Percentiles rank a stretch among this genome's conserved stretches.
phyloP scores from a whole-genome alignment of 64 coral and sea anemone genomes.

The Pocillopora damicornis region DNA sequence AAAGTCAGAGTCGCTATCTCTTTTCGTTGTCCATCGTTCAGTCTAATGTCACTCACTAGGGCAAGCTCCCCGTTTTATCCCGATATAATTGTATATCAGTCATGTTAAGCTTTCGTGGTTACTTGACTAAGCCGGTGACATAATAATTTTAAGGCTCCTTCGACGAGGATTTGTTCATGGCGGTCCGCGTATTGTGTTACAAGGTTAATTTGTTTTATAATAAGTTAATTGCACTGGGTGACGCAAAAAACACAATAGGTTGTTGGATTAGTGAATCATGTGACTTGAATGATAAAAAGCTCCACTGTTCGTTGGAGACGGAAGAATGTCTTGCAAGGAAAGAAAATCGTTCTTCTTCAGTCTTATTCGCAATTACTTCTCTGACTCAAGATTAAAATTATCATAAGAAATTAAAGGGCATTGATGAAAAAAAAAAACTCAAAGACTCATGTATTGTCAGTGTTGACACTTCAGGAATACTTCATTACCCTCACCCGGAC shows the following conservation, averaged over 20 bases:
- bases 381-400: too few species aligned
- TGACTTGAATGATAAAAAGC: neutral
- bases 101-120: constrained; percentile 31
- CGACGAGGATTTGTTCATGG: neutral
- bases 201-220: constrained; percentile 20
- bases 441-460: too few species aligned
- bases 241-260: neutral
- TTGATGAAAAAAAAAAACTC: too few species aligned
- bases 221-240: constrained; percentile 1
- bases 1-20: neutral
- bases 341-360: too few species aligned
- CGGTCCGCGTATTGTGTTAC: constrained; percentile 32
- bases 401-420: too few species aligned
- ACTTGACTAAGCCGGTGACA: neutral
- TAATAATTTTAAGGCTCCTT: constrained; percentile 11
- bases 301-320: neutral
- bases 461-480: too few species aligned
- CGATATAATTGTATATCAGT: constrained; percentile 77
- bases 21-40: neutral
- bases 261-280: neutral
- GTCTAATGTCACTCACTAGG: constrained; percentile 58
- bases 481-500: too few species aligned
- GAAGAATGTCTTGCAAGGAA: neutral
- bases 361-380: too few species aligned
- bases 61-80: constrained; percentile 55